Evolutionary conservation across 1,140 invertebrate genomes (phyloP), one percentile per base, ranked within the genome.

Genomic region (Hycleus phaleratus): DNA sequence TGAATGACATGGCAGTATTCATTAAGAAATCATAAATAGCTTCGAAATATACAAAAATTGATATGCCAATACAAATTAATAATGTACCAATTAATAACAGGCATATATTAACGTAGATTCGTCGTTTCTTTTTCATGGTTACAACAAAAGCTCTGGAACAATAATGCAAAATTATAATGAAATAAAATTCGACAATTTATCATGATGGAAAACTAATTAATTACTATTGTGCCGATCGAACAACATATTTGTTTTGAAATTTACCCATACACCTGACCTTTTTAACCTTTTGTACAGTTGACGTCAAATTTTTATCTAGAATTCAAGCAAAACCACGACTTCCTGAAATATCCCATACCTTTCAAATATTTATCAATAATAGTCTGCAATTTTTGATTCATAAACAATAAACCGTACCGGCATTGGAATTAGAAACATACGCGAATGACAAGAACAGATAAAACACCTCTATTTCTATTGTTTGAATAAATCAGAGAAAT

Each of bases 11-110:
- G 11, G 58, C 59, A n/a, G 51, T 51, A 2, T 50, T 59, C 12
- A 68, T 48, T 12, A 68, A 49, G 42, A 49, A 58, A 24, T 67
- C 65, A 32, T 68, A 65, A 8, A 68, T 58, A 2, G 59, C 39
- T 48, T 61, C 58, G 32, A 62, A 59, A 40, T 59, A 65, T 5
- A 64, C 46, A 25, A 63, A 58, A 26, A 66, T 59, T 9, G 50
- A 18, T 3, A 62, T 40, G 8, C 65, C 65, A 44, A 57, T 18
- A n/a, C 53, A 11, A 44, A 60, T 61, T 49, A 67, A 49, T 39
- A 56, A 18, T 39, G 63, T 48, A 24, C 65, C 65, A 26, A 52
- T 10, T 10, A 67, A 8, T 38, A 67, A 49, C 38, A 67, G 50
- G 46, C 55, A 61, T 32, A 61, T 46, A 38, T 64, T 57, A 40